Evolutionary conservation across 23 tunicate species (phyloP), one percentile per base, ranked within the genome.

Genomic region (Diplosoma virens): DNA sequence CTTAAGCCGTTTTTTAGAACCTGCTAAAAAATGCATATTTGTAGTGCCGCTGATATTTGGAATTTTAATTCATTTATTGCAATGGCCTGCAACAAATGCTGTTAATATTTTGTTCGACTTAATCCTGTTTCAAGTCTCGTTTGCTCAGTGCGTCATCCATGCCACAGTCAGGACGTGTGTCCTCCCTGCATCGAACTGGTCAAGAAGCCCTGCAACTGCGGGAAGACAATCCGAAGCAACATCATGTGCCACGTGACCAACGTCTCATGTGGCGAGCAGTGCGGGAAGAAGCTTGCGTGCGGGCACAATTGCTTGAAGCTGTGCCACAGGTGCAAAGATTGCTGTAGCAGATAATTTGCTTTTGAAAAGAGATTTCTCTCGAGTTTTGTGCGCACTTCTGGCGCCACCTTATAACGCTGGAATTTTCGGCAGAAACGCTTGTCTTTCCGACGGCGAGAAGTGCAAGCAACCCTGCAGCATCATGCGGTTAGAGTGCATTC

Each of bases 121-220:
- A 20, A 58, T 7, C 25, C 21, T 14, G 30, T 54, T 26, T 9
- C 54, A 26, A 26, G 9, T 9, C n/a, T n/a, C n/a, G 25, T 50
- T 47, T 11, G 24, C 22, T n/a, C 71, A 74, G 98, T 94, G n/a
- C 87, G 84, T 9, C 98, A 94, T 72, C 82, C 86, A 29, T 94
- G 98, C 71, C 98, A 94, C 81, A 86, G 79, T 17, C 90, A 94
- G 24, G 94, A 81, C 33, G 22, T 64, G n/a, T 94, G 98, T 33
- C 98, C 98, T 4, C 98, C 98, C 0, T 94, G 98, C 55, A 80
- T 79, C 16, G 94, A 88, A n/a, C 67, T 94, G 74, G 84, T 82
- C 32, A 78, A 87, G 79, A 94, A 94, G 53, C 75, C 66, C 20
- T 94, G 98, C 56, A 94, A 94, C 64, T 94, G 98, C 53, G 98